Percentiles rank a stretch among this genome's conserved stretches.
Evolutionary conservation across 2,797 vertebrate species (phyloP).

Genomic region (Chaetophractus vellerosus): DNA sequence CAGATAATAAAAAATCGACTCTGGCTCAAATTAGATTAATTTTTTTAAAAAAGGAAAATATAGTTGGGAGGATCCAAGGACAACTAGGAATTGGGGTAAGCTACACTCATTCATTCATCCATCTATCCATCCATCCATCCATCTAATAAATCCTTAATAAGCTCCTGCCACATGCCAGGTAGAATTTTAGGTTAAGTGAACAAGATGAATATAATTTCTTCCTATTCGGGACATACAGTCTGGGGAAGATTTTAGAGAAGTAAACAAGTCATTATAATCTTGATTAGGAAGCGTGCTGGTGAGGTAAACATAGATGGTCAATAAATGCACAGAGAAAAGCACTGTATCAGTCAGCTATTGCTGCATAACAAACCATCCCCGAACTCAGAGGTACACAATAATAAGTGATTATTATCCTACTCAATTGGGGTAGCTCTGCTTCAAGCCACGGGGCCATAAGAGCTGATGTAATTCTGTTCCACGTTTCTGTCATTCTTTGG

Average conservation of each 20-base stretch:
- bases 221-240: neutral
- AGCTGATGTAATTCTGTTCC: neutral
- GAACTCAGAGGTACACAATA: neutral
- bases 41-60: constrained; percentile 19
- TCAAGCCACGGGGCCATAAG: neutral
- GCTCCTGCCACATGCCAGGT: neutral
- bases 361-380: neutral
- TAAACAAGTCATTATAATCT: neutral
- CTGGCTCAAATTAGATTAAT: constrained; percentile 2
- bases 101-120: neutral
- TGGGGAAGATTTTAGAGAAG: neutral
- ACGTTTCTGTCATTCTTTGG: neutral
- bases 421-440: neutral
- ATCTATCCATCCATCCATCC: neutral
- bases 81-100: neutral
- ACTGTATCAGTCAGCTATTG: neutral
- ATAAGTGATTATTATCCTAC: neutral
- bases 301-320: neutral
- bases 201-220: neutral
- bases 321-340: neutral
- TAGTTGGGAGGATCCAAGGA: neutral
- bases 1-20: constrained; percentile 23
- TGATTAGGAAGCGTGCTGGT: neutral
- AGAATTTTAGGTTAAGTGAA: neutral
- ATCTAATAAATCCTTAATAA: neutral